Base-by-base conservation (phyloP, 1,140 invertebrate genomes). In the Drosophila tristis region DNA sequence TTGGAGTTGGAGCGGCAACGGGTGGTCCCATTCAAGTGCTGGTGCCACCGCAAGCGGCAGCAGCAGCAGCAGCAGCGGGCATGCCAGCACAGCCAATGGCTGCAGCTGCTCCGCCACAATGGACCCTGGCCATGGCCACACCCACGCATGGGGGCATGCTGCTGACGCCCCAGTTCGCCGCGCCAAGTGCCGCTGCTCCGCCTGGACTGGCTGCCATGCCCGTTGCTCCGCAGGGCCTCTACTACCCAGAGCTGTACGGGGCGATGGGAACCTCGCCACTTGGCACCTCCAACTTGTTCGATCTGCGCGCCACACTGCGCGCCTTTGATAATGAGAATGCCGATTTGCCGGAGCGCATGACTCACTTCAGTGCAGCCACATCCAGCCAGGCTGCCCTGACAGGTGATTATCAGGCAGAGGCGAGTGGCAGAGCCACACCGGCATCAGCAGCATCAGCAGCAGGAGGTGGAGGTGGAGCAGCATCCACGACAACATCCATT, bases 241-340 rank as follows among this genome's bases (percentile, higher is more conserved):
- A 65, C 67, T 79, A 73, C 47, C 76, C 86, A 0, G 76, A 87
- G 9, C 47, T 89, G 3, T 86, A 79, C 66, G 84, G 68, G 11
- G 74, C 61, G 16, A 9, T 13, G 26, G 61, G 42, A 1, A 5
- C 4, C 9, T 11, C 48, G 15, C 57, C 74, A 15, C 60, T 82
- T 13, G 64, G 25, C 78, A 86, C 74, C 16, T 62, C 82, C 44
- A 89, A 89, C 53, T 64, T 89, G 26, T 89, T 90, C 65, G 84
- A 89, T 66, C 51, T 89, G 50, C 84, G 84, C 62, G 85, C 84
- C 62, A 89, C 84, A 54, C 62, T 89, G 84, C 84, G 79, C 55
- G 84, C 84, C 25, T 72, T 89, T 64, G 84, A 89, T 75, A 89
- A 79, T 89, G 82, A 87, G 73, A 89, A 84, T 71, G 84, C 76